phyloP scores from a whole-genome alignment of 2,888 invertebrate genomes.

The Eupithecia abbreviata region DNA sequence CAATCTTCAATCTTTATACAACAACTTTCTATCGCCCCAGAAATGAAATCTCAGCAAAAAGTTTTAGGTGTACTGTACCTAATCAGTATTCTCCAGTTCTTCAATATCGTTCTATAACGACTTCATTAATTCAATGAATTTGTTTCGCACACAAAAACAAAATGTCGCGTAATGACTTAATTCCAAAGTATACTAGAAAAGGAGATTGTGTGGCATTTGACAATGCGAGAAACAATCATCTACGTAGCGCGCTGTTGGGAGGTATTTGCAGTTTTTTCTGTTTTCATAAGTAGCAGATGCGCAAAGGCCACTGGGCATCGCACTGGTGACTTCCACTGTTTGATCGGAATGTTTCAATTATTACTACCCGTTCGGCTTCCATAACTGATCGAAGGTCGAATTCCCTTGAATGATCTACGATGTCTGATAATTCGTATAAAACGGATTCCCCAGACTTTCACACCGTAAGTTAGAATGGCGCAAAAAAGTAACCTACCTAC shows the following conservation, averaged over 20 bases:
- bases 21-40: no score
- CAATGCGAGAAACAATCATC: constrained; percentile 58
- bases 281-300: constrained; percentile 73
- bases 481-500: not conserved
- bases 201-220: constrained; percentile 55
- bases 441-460: constrained; percentile 9
- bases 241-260: constrained; percentile 26
- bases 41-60: not conserved
- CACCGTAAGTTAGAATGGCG: not conserved
- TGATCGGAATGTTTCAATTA: constrained; percentile 69
- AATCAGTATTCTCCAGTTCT: not conserved
- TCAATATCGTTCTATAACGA: not conserved
- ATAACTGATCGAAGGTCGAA: constrained; percentile 26
- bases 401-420: constrained; percentile 22
- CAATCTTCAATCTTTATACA: not conserved
- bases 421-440: constrained; percentile 8
- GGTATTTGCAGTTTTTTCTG: constrained; percentile 51
- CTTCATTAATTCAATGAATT: constrained; percentile 5
- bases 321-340: constrained; percentile 47
- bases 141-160: constrained; percentile 23
- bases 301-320: constrained; percentile 67
- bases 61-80: not conserved
- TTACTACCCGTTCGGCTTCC: constrained; percentile 45
- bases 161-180: constrained; percentile 50
- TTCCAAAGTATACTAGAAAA: constrained; percentile 41